Percentiles rank a stretch among this genome's conserved stretches.
Conservation (phyloP, 2,113 vertebrate species). For the Hystrix brachyura region DNA sequence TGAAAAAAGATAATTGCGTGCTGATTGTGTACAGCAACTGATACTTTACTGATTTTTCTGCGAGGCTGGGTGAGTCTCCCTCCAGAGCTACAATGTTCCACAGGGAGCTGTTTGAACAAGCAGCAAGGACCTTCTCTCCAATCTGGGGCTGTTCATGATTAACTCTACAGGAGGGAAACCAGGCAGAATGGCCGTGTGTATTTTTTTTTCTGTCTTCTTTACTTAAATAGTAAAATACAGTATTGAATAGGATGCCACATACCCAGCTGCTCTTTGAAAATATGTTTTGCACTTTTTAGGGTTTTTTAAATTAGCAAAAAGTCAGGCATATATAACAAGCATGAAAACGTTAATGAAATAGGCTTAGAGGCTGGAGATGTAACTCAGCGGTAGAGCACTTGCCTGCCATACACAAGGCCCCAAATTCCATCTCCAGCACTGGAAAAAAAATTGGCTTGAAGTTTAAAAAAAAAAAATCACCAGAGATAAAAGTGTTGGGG, state of each 20-base stretch:
- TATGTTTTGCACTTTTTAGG: not conserved
- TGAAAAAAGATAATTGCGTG: not conserved
- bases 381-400: not conserved
- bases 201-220: conserved; percentile 67
- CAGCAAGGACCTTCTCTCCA: not conserved
- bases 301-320: conserved; percentile 27
- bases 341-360: conserved; percentile 3
- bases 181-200: not conserved
- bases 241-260: conserved; percentile 19
- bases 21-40: not conserved
- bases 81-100: not conserved
- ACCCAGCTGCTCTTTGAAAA: not conserved
- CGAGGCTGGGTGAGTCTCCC: not conserved
- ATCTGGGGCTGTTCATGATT: conserved; percentile 5
- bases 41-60: not conserved
- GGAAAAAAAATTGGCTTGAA: not conserved
- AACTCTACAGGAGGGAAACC: not conserved
- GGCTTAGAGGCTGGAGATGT: not conserved
- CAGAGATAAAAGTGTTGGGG: not conserved
- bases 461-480: not conserved
- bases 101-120: conserved; percentile 46
- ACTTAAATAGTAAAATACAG: conserved; percentile 60
- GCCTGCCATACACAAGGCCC: not conserved
- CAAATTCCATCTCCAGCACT: not conserved
- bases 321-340: not conserved